A percentile compares a stretch with the other conserved stretches of the same genome.
Conservation (phyloP, 2,797 vertebrate species). For the Thripadectes ignobilis region DNA sequence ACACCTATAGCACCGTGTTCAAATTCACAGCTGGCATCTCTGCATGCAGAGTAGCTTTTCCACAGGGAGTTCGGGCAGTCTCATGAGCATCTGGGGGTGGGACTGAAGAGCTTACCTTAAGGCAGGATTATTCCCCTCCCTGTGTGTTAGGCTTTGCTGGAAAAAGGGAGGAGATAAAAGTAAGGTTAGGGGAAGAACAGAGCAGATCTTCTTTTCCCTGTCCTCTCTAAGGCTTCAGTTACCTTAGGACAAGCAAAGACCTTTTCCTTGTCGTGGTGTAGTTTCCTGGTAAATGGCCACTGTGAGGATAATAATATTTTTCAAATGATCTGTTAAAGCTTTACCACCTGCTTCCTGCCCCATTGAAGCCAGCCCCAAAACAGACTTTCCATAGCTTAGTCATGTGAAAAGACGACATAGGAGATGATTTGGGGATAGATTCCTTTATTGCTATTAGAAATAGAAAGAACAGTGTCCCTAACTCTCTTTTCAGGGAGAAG, state of each 20-base stretch:
- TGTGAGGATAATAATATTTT: not conserved
- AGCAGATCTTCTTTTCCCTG: not conserved
- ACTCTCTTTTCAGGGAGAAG: not conserved
- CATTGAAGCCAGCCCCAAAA: not conserved
- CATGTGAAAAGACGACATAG: not conserved
- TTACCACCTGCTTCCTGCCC: not conserved
- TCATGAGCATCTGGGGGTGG: fast-evolving
- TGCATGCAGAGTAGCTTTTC: not conserved
- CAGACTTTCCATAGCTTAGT: not conserved
- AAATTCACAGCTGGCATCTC: fast-evolving
- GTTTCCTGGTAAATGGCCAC: not conserved
- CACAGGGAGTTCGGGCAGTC: not conserved
- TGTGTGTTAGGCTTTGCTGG: not conserved
- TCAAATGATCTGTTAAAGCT: not conserved
- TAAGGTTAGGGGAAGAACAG: not conserved
- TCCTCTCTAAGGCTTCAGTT: not conserved
- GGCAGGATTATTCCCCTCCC: not conserved
- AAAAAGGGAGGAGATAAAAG: not conserved
- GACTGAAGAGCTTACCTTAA: not conserved
- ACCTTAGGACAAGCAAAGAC: not conserved
- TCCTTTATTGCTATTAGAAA: constrained; percentile 31
- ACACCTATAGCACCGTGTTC: fast-evolving
- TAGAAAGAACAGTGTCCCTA: not conserved
- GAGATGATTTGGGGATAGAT: not conserved
- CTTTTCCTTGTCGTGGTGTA: not conserved